These are phyloP conservation scores for Brachionichthys hirsutus DNA, from an alignment of 2,113 vertebrate genomes.

Conservation along the genomic window DNA sequence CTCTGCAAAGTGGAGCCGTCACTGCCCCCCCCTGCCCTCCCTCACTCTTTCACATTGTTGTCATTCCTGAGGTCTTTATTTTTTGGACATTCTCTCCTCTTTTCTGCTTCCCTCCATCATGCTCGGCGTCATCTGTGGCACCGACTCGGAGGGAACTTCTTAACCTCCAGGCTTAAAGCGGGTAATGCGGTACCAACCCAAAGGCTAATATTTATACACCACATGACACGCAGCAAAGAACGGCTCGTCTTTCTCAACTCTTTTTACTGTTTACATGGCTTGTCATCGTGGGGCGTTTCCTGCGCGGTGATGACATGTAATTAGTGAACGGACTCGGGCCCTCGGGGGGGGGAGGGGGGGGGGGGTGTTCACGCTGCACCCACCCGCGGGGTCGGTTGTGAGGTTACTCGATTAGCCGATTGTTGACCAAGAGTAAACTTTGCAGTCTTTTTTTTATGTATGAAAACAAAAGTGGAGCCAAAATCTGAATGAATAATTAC, in stretches of 20 bases:
- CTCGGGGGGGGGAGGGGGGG: too few species aligned
- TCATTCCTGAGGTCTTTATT: conserved; percentile 45
- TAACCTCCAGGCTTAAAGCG: conserved; percentile 48
- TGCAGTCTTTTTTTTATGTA: too few species aligned
- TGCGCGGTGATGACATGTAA: too few species aligned
- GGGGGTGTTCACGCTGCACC: too few species aligned
- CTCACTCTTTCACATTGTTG: conserved; percentile 60
- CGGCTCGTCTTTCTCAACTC: neutral
- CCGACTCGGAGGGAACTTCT: conserved; percentile 32
- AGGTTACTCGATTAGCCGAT: too few species aligned
- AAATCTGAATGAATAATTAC: too few species aligned
- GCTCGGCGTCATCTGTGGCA: conserved; percentile 43
- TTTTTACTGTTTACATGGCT: too few species aligned
- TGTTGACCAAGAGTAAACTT: too few species aligned
- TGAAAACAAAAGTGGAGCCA: too few species aligned
- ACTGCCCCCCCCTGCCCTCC: conserved; percentile 31
- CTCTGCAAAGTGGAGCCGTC: conserved; percentile 60
- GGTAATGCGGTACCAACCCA: conserved; percentile 40
- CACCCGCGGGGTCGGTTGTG: too few species aligned
- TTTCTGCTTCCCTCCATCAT: conserved; percentile 57
- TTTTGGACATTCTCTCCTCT: conserved; percentile 5
- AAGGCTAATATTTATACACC: conserved; percentile 27
- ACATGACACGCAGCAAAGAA: conserved; percentile 10
- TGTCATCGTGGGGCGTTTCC: too few species aligned
- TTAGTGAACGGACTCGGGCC: too few species aligned